These are phyloP conservation scores for Dendropsophus ebraccatus DNA, from an alignment of 2,113 vertebrate species.

Conservation along the genomic window DNA sequence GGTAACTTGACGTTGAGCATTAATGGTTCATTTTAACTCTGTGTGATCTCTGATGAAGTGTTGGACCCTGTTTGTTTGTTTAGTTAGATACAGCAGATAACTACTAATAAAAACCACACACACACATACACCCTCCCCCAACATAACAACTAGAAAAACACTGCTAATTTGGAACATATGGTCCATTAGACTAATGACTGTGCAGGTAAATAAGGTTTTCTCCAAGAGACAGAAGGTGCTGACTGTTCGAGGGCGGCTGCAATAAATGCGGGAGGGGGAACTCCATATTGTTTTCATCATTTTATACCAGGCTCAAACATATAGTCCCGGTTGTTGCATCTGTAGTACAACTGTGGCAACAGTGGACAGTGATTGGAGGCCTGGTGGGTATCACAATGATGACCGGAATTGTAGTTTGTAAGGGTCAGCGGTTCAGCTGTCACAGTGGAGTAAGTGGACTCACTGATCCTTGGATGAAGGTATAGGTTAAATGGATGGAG, in stretches of 20 bases:
- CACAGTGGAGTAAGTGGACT: no score
- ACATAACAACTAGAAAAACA: not conserved
- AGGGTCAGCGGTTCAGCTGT: no score
- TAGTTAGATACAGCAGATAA: not conserved
- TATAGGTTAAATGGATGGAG: no score
- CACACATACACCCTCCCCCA: not conserved
- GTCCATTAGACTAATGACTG: constrained; percentile 14
- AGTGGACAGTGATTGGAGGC: no score
- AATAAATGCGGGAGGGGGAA: no score
- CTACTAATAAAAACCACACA: not conserved
- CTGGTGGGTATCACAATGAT: no score
- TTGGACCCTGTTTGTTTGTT: not conserved
- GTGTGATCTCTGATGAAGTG: constrained; percentile 23
- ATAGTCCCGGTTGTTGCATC: no score
- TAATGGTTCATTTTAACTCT: not conserved
- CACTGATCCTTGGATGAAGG: no score
- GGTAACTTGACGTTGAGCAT: not conserved
- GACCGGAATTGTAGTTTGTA: no score
- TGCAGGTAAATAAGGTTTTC: constrained; percentile 1
- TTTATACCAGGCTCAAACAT: no score
- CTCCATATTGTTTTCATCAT: no score
- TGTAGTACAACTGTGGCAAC: no score
- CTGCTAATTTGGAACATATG: constrained; percentile 18
- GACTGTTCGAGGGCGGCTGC: not conserved
- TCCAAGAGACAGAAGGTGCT: not conserved